Evolutionary conservation across 2,113 vertebrate species (phyloP), one percentile per base, ranked within the genome.

Genomic region (Hippoglossus stenolepis): DNA sequence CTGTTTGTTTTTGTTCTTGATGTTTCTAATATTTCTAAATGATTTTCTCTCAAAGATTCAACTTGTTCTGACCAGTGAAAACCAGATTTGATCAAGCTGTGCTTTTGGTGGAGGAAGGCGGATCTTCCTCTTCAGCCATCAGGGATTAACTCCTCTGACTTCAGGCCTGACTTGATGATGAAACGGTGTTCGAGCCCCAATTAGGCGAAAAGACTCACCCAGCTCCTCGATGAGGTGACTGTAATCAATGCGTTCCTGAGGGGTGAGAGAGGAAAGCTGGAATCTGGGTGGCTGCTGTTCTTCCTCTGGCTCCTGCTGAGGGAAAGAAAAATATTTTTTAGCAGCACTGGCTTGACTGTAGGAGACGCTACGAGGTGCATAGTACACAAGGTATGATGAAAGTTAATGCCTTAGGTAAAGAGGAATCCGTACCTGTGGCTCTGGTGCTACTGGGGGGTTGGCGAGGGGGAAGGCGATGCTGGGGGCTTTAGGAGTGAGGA

Each of bases 211-310:
- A 61, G 43, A 73, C 79, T 87, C 93, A 99, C 98, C 98, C 67
- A 99, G 93, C 93, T 98, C 91, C 90, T 99, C 97, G 87, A 99
- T 99, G 75, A 99, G 94, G 82, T 97, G 96, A 88, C 95, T 97
- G 93, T 99, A 99, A 92, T 98, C 96, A 60, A 98, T 95, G 90
- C 97, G 96, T 79, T 99, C 97, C 90, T 98, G 97, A 81, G 97
- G 97, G 91, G 95, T 97, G 88, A 99, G 95, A 35, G 97, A 99
- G 70, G 98, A 99, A 71, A 99, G 88, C 92, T 98, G 97, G 87
- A 99, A 99, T 87, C 94, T 94, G 54, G 94, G 95, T 0, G 88
- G 87, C 15, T 82, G 67, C 67, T 93, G 94, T 83, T 90, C 84
- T 63, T 85, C 81, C 85, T 95, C 85, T 64, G 76, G 72, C 57